Evolutionary conservation across 1,140 invertebrate species (phyloP).

Genomic region (Eupristina koningsbergeri): DNA sequence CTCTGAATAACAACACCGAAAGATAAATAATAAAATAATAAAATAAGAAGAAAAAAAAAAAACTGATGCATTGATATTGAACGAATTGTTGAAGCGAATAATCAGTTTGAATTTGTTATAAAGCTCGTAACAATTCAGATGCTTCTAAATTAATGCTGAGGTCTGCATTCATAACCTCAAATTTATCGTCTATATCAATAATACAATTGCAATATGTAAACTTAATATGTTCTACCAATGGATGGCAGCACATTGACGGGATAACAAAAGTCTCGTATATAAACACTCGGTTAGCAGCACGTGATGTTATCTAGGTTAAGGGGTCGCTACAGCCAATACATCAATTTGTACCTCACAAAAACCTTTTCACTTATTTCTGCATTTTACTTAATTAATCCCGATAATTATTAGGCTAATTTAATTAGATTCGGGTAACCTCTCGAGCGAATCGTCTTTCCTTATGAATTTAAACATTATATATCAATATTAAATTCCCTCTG

Average conservation of each 20-base stretch:
- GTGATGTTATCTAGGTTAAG: conserved; percentile 21
- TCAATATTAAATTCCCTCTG: background rate
- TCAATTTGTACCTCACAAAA: background rate
- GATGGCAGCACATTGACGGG: conserved; percentile 1
- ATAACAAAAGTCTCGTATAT: background rate
- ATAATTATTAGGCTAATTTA: too few species aligned
- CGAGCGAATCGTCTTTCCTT: background rate
- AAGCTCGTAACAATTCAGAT: too few species aligned
- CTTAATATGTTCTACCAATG: background rate
- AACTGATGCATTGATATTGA: too few species aligned
- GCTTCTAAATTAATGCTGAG: too few species aligned
- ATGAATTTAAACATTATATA: background rate
- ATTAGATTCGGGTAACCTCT: background rate
- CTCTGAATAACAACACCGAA: too few species aligned
- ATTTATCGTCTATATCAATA: background rate
- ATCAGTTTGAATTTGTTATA: too few species aligned
- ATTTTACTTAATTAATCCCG: background rate
- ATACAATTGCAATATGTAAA: background rate
- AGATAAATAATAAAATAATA: too few species aligned
- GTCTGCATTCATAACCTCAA: background rate
- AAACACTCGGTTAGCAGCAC: background rate
- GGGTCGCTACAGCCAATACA: background rate
- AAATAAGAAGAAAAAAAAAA: too few species aligned
- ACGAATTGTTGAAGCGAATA: too few species aligned
- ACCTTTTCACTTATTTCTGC: background rate